phyloP scores from a whole-genome alignment of 2,797 vertebrate genomes.

The Diplodus sargus region DNA sequence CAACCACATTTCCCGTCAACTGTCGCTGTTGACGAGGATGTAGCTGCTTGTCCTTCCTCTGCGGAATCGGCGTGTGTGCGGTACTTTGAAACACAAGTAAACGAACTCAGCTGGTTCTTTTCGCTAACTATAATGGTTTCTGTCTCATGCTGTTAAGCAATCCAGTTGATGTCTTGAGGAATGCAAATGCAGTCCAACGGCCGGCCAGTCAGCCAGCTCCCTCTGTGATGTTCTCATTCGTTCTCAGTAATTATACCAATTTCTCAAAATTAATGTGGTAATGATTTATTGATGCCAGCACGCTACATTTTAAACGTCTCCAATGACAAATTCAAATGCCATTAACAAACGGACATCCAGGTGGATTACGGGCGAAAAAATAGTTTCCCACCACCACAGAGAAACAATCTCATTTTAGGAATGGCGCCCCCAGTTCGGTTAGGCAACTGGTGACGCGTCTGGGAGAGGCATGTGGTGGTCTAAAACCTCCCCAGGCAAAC shows the following conservation, averaged over 20 bases:
- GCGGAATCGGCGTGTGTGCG: neutral
- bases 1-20: constrained; percentile 6
- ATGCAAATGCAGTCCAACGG: constrained; percentile 19
- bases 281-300: constrained; percentile 50
- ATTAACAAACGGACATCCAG: constrained; percentile 13
- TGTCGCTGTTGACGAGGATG: constrained; percentile 12
- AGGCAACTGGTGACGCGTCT: neutral
- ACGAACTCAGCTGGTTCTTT: constrained; percentile 15
- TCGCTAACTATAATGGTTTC: constrained; percentile 14
- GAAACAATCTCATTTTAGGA: constrained; percentile 12
- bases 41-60: neutral
- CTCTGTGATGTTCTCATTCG: constrained; percentile 41
- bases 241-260: constrained; percentile 43
- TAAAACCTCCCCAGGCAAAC: neutral
- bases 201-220: constrained; percentile 2
- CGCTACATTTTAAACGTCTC: constrained; percentile 21
- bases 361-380: constrained; percentile 14
- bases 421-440: neutral
- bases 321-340: constrained; percentile 45
- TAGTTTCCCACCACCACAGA: neutral
- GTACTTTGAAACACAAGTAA: constrained; percentile 23
- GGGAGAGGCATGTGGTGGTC: constrained; percentile 1
- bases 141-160: constrained; percentile 22
- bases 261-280: constrained; percentile 40
- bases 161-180: constrained; percentile 8